Evolutionary conservation across 2,888 invertebrate genomes (phyloP), one percentile per base, ranked within the genome.

Genomic region (Geophilus truncorum): DNA sequence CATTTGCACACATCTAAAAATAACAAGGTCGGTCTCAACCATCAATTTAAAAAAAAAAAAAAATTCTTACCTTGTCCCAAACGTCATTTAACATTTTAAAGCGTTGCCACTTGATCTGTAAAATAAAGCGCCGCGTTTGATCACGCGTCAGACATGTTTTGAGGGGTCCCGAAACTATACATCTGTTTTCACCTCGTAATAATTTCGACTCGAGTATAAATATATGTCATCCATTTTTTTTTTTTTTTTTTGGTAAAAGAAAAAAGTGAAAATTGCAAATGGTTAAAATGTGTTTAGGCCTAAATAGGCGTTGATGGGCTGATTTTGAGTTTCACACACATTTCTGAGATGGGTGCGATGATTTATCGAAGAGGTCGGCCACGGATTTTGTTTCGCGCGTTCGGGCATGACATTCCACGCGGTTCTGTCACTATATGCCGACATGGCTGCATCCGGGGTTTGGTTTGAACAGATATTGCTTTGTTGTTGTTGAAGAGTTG

Each of bases 381-480:
- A 70, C 70, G 70, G 70, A 70, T 70, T 70, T 25, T 70, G 70
- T 70, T 70, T 70, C 70, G 70, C 70, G 70, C 70, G 70, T 70
- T 70, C 70, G 70, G 28, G 70, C 70, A 28, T 70, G 70, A 70
- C 70, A 70, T 70, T 70, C 70, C 70, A 70, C 28, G 10, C 25
- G 28, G 10, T 10, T 6, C 15, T 25, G 23, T 12, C 32, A 32
- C 4, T 4, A 6, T 9, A 25, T 12, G 70, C 70, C 70, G 70
- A 25, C 70, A 70, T 70, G 70, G 15, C 25, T 70, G 28, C 70
- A 70, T 70, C 70, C 70, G 28, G 70, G n/a, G 28, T 12, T 23
- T 25, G 70, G 70, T 25, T 70, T 25, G 25, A n/a, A 70, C 70
- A 70, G 23, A 25, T n/a, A 28, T 70, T 70, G 25, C 70, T 51